These are phyloP conservation scores for Nemopilema nomurai DNA, from an alignment of 30 jellyfish, hydroid and myxozoan genomes.

Conservation along the genomic window DNA sequence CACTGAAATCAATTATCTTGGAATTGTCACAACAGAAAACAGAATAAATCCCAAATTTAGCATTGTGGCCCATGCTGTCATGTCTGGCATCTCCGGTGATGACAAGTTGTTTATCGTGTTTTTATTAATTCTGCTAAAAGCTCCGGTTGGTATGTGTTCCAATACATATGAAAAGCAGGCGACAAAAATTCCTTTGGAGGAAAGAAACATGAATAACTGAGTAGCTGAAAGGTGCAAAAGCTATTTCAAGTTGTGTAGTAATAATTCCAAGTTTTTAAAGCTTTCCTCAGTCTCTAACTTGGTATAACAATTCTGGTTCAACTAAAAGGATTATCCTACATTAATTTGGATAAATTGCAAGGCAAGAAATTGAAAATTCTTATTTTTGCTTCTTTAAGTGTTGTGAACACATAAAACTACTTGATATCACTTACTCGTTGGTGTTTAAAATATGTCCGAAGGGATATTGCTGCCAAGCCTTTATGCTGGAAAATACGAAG, in stretches of 20 bases:
- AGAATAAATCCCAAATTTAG: constrained; percentile 34
- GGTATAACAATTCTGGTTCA: no score
- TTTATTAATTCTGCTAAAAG: not conserved
- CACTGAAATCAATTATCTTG: constrained; percentile 21
- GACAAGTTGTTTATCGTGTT: not conserved
- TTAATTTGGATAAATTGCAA: not conserved
- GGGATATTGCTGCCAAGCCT: constrained; percentile 39
- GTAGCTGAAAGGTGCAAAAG: no score
- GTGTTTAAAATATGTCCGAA: constrained; percentile 20
- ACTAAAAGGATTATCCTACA: no score
- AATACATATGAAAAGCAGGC: constrained; percentile 13
- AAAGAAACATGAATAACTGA: no score
- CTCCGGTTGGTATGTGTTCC: constrained; percentile 8
- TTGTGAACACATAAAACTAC: not conserved
- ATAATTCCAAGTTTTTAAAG: no score
- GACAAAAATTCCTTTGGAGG: no score
- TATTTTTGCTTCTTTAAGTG: not conserved
- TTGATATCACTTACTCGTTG: constrained; percentile 15
- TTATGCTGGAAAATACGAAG: not conserved
- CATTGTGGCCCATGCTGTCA: constrained; percentile 51
- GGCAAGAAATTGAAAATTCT: not conserved
- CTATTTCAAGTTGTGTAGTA: no score
- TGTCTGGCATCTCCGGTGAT: constrained; percentile 43
- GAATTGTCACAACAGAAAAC: constrained; percentile 14
- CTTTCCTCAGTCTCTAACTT: no score